Evolutionary conservation across 1,140 invertebrate species (phyloP), one percentile per base, ranked within the genome.

Genomic region (Papilio polyxenes): DNA sequence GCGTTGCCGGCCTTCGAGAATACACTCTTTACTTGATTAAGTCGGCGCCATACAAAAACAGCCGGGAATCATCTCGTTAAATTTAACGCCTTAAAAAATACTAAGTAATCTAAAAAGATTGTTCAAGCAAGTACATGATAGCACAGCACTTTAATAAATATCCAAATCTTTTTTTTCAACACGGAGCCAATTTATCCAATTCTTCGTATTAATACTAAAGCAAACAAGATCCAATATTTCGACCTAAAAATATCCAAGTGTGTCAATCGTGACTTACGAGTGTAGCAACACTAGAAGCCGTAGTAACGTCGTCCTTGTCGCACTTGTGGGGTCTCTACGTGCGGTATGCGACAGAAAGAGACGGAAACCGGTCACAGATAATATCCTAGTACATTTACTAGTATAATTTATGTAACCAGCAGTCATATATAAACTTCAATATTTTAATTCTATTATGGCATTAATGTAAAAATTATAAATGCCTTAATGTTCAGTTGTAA

Each of bases 251-350:
- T 72, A 72, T 37, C 4, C 4, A 72, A 72, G 23, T 72, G 37
- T 40, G 65, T 72, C 65, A 72, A 37, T 72, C 65, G 65, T 72
- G 65, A 72, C 65, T 72, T 72, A 72, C 62, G 31, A 72, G 31
- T 15, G 11, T 72, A 15, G 13, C 31, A 72, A 72, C 31, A 40
- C 31, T 37, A 5, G 65, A 72, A 72, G 65, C 65, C 65, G 13
- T 72, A 72, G 31, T 72, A 72, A 23, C 37, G 65, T 11, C 65
- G 31, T 72, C 65, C 65, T 72, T 72, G 65, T 72, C 65, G 65
- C 65, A 72, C 65, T 72, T 37, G 65, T 72, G 31, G 4, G 65
- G 65, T 72, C 31, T 72, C 65, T 11, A 31, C 65, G 65, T 31
- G 23, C 31, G 23, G 23, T 31, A 40, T 37, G 31, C 31, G 65